Conservation (phyloP, 2,888 invertebrate species). For the Archaeoteleia sp. region DNA sequence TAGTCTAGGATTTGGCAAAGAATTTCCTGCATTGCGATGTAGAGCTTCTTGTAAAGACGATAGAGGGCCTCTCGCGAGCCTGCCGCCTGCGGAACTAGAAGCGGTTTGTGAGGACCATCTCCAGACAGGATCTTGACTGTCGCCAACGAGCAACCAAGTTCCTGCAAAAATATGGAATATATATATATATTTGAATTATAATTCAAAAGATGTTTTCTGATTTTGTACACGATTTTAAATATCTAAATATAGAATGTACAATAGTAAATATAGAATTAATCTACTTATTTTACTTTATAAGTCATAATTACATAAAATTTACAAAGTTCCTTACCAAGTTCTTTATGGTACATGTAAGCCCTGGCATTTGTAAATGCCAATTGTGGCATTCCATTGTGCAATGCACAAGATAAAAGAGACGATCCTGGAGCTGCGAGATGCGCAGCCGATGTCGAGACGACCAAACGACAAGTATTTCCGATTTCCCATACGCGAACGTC, state of each 20-base stretch:
- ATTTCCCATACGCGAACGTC: slow-evolving; percentile 74
- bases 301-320: too few species aligned
- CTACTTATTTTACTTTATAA: too few species aligned
- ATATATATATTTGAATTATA: too few species aligned
- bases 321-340: slow-evolving; percentile 83
- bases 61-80: slow-evolving; percentile 70
- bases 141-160: slow-evolving; percentile 77
- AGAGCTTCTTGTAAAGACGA: slow-evolving; percentile 72
- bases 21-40: slow-evolving; percentile 66
- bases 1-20: slow-evolving; percentile 65
- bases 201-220: too few species aligned
- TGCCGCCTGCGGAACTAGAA: slow-evolving; percentile 64
- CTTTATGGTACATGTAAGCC: slow-evolving; percentile 88
- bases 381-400: slow-evolving; percentile 86
- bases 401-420: slow-evolving; percentile 67
- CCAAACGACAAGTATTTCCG: slow-evolving; percentile 66
- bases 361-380: slow-evolving; percentile 90
- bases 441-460: slow-evolving; percentile 70
- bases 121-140: slow-evolving; percentile 75
- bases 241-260: too few species aligned
- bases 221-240: too few species aligned
- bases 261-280: too few species aligned
- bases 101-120: slow-evolving; percentile 73
- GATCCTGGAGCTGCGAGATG: slow-evolving; percentile 70
- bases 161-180: slow-evolving; percentile 52